A percentile compares a stretch with the other conserved stretches of the same genome.
Evolutionary conservation across 2,888 invertebrate genomes (phyloP).

Genomic region (Polyommatus iphigenia): DNA sequence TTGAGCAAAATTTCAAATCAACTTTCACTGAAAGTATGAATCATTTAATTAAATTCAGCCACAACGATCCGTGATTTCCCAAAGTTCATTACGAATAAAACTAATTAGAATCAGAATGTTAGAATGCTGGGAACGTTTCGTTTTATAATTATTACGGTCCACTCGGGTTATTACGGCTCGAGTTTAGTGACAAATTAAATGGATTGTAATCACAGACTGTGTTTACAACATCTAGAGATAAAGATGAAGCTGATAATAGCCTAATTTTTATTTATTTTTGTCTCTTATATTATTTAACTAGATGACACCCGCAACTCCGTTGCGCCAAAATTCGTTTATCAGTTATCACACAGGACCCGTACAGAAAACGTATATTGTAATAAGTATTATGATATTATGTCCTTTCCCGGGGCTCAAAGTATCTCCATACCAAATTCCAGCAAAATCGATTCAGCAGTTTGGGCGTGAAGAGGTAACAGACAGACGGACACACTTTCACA

Average conservation of each 20-base stretch:
- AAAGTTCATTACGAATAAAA: constrained; percentile 67
- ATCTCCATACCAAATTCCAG: too few relatives aligned
- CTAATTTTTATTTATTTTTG: too few relatives aligned
- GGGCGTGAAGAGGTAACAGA: too few relatives aligned
- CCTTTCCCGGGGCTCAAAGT: too few relatives aligned
- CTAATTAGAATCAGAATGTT: constrained; percentile 58
- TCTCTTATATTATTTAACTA: too few relatives aligned
- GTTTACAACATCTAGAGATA: neutral
- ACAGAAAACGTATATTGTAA: too few relatives aligned
- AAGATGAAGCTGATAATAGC: neutral
- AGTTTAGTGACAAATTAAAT: constrained; percentile 17
- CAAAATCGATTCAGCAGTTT: too few relatives aligned
- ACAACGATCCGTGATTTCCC: constrained; percentile 66
- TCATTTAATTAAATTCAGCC: constrained; percentile 71
- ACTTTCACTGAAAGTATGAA: constrained; percentile 57
- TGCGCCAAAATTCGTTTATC: too few relatives aligned
- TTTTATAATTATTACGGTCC: constrained; percentile 24
- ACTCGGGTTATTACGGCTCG: neutral
- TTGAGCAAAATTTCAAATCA: constrained; percentile 50
- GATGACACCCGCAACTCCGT: too few relatives aligned
- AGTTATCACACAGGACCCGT: too few relatives aligned
- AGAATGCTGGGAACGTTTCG: constrained; percentile 25
- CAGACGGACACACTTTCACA: too few relatives aligned
- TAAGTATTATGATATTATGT: too few relatives aligned
- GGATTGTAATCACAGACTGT: constrained; percentile 5